Evolutionary conservation across 2,888 invertebrate genomes (phyloP), one percentile per base, ranked within the genome.

Genomic region (Tholera decimalis): DNA sequence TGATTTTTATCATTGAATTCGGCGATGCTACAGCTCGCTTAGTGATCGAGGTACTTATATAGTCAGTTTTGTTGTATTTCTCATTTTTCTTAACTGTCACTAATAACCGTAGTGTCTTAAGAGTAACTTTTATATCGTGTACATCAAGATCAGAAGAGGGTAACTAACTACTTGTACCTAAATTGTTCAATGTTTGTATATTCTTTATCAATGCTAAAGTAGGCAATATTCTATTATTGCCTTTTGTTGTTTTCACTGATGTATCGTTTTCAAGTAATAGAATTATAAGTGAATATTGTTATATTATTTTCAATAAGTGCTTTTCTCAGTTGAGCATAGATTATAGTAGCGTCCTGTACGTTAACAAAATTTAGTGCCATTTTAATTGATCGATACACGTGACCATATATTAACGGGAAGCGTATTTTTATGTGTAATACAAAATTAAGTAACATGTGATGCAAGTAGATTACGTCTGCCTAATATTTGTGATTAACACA

Each of bases 351-450:
- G 79, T 82, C 80, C 79, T 83, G 82, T 81, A 85, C 81, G 77
- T 86, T 86, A 91, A 93, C 92, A 92, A 93, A 93, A 90, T 88
- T 91, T 77, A 86, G 94, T 94, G 94, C 94, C 94, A 94, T 94
- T 91, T 88, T 87, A 85, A 87, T 89, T 88, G 85, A 88, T 86
- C 77, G 81, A 83, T 85, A 90, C 89, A 89, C 87, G 83, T 86
- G 80, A 80, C 87, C 84, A 82, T 87, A 82, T 80, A 81, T 74
- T 79, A 63, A 70, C 61, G 43, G 65, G 63, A 72, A 73, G 58
- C 49, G 55, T 80, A 66, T 80, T 73, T 65, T 63, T 51, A 66
- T 63, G 67, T 76, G 56, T 77, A 79, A 79, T 72, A 73, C 71
- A 73, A 73, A 77, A 51, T 54, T 46, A 77, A 67, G 61, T 65